Evolutionary conservation across 2,888 invertebrate species (phyloP), one percentile per base, ranked within the genome.

Genomic region (Abscondita cerata): DNA sequence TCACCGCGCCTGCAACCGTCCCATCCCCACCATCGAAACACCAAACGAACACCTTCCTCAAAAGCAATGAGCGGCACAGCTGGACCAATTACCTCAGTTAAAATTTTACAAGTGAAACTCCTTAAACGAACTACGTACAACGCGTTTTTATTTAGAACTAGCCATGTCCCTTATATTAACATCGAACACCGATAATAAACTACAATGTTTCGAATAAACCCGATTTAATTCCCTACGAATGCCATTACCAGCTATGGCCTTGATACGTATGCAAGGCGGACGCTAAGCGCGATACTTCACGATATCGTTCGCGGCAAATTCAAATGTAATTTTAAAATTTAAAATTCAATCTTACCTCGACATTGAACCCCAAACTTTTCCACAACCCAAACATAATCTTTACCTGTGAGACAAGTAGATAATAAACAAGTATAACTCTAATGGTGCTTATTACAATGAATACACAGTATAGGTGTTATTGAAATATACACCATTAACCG

Each of bases 311-410:
- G 62, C 62, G 62, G 60, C 48, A 59, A 66, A 69, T 66, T 59
- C 51, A 60, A 67, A 63, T 31, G 52, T 34, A 41, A 20, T 19
- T 52, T n/a, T n/a, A n/a, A n/a, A n/a, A n/a, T n/a, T n/a, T n/a
- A n/a, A n/a, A n/a, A n/a, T 18, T 52, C 20, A 13, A 74, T n/a
- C 83, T 82, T 80, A 87, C 87, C 85, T 82, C 84, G 83, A 76
- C 87, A 87, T 78, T 84, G 82, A 62, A 83, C 80, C 52, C 86
- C 87, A 64, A 85, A 81, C 75, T 80, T 82, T 58, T 86, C 85
- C 59, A 82, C 81, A 51, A 87, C 87, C 86, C 86, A 87, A 68
- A 87, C 86, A 73, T 85, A 87, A 77, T 87, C 87, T 76, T 83
- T 82, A 78, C 87, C 87, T 86, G 77, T 58, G 69, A 36, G 36